These are phyloP conservation scores for Syngnathus scovelli DNA, from an alignment of 2,113 vertebrate genomes.

Conservation along the genomic window DNA sequence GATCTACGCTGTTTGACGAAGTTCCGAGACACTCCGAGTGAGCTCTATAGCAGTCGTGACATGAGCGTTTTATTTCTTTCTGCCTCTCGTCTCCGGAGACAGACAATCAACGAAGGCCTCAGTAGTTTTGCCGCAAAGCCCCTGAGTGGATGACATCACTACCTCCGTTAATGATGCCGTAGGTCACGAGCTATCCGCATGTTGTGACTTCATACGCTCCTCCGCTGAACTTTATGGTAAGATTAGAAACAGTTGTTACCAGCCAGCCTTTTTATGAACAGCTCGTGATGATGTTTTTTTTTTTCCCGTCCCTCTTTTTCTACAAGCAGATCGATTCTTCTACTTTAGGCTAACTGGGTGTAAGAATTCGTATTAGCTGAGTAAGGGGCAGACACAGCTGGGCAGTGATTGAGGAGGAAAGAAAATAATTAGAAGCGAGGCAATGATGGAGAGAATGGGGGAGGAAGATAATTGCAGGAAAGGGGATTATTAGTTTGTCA, in stretches of 20 bases:
- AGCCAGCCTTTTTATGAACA: constrained; percentile 16
- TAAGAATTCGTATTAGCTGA: constrained; percentile 27
- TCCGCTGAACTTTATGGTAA: constrained; percentile 32
- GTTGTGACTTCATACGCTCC: constrained; percentile 42
- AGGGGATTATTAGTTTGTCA: constrained; percentile 69
- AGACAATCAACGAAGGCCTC: constrained; percentile 53
- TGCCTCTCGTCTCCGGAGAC: constrained; percentile 31
- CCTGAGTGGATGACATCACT: constrained; percentile 61
- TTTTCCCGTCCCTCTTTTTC: neutral
- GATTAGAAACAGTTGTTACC: constrained; percentile 45
- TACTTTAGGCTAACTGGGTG: constrained; percentile 3
- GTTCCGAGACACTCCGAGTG: constrained; percentile 5
- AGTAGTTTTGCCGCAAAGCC: constrained; percentile 52
- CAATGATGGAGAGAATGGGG: constrained; percentile 28
- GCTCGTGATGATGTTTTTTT: constrained; percentile 6
- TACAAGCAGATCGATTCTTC: constrained; percentile 1
- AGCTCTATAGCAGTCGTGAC: neutral
- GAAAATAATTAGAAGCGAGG: constrained; percentile 32
- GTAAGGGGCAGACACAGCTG: constrained; percentile 30
- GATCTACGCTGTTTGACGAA: constrained; percentile 11
- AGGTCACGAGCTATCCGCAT: constrained; percentile 48
- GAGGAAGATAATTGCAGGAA: constrained; percentile 66
- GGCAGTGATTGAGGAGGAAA: constrained; percentile 40
- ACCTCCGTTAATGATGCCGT: constrained; percentile 40
- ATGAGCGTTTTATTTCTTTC: constrained; percentile 32